Conservation (phyloP, 2,888 invertebrate genomes). For the Lymantria monacha region DNA sequence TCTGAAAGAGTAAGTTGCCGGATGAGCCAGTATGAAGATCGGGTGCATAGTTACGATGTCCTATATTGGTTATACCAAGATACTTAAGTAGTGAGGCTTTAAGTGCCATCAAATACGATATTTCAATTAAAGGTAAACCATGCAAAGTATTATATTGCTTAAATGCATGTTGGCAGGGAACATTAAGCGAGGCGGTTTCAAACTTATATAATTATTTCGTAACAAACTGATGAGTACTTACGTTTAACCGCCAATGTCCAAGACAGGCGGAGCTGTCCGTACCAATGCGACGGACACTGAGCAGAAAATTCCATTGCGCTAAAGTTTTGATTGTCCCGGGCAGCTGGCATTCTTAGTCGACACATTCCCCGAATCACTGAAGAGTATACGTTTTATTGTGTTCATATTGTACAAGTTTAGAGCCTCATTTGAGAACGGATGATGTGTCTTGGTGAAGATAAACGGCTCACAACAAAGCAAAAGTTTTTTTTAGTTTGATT, state of each 20-base stretch:
- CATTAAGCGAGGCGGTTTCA: background rate
- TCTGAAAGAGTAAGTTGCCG: too few relatives aligned
- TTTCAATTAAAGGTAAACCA: too few relatives aligned
- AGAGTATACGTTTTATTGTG: conserved; percentile 73
- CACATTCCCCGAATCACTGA: conserved; percentile 68
- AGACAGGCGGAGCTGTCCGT: conserved; percentile 53
- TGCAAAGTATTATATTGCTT: conserved; percentile 1
- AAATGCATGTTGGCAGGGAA: background rate
- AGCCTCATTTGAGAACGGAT: conserved; percentile 9
- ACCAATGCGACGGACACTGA: conserved; percentile 70
- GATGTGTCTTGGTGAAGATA: background rate
- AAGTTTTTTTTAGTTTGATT: conserved; percentile 8
- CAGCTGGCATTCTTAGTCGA: conserved; percentile 78
- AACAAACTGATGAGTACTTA: conserved; percentile 16
- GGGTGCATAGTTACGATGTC: too few relatives aligned
- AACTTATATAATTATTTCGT: conserved; percentile 27
- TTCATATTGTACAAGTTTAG: conserved; percentile 46
- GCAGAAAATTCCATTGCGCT: conserved; percentile 75
- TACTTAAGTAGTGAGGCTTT: too few relatives aligned
- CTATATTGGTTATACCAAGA: too few relatives aligned
- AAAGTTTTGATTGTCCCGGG: conserved; percentile 82
- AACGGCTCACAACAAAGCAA: background rate
- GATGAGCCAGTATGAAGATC: too few relatives aligned
- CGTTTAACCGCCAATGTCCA: conserved; percentile 37
- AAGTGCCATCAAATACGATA: too few relatives aligned